Evolutionary conservation across 2,888 invertebrate species (phyloP).

Genomic region (Eupelmus urozonus): DNA sequence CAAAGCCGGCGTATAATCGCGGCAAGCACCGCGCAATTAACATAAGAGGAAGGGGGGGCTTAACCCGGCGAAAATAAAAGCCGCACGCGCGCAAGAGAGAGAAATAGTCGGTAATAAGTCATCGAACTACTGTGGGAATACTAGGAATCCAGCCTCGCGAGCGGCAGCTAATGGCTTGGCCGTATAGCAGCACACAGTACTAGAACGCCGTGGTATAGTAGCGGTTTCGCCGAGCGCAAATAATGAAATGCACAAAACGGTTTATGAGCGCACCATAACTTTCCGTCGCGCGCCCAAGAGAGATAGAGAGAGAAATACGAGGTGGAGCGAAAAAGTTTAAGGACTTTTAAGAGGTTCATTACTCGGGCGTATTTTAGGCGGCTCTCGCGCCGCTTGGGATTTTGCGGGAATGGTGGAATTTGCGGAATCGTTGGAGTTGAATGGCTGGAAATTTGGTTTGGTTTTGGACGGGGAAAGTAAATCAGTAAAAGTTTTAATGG

Average conservation of each 20-base stretch:
- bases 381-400: not conserved
- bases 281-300: conserved; percentile 13
- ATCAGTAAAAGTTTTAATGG: too few species aligned
- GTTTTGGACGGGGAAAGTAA: too few species aligned
- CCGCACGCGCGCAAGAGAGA: not conserved
- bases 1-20: conserved; percentile 34
- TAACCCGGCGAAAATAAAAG: conserved; percentile 31
- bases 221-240: conserved; percentile 17
- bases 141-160: conserved; percentile 31
- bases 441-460: too few species aligned
- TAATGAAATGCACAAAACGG: conserved; percentile 50
- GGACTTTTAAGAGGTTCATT: conserved; percentile 9
- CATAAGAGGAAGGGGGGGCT: conserved; percentile 1
- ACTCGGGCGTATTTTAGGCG: not conserved
- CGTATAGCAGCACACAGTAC: not conserved
- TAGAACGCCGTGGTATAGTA: not conserved
- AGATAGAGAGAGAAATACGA: not conserved
- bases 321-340: not conserved
- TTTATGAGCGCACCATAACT: conserved; percentile 45
- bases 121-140: conserved; percentile 48
- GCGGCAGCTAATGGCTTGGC: not conserved
- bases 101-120: conserved; percentile 51
- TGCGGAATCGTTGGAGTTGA: too few species aligned
- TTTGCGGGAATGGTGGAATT: not conserved
- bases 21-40: conserved; percentile 1